These are phyloP conservation scores for Tipula vernalis DNA, from an alignment of 2,888 invertebrate species.

Conservation along the genomic window DNA sequence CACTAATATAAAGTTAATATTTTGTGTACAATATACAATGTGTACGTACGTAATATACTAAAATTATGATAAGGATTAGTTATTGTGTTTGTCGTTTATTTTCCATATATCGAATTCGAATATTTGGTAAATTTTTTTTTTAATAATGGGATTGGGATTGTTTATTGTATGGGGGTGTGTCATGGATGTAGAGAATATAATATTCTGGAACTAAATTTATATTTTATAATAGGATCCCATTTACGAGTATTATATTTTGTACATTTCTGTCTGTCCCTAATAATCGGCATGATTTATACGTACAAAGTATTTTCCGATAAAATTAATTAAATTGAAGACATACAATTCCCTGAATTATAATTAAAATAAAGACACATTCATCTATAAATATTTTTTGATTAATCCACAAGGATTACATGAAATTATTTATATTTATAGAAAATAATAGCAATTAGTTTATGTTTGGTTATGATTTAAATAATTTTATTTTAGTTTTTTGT, in stretches of 20 bases:
- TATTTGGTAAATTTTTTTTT: not conserved
- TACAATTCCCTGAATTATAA: not conserved
- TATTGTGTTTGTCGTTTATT: not conserved
- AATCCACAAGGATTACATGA: not conserved
- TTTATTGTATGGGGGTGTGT: not conserved
- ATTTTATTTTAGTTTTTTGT: not conserved
- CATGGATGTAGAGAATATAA: not conserved
- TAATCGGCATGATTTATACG: not conserved
- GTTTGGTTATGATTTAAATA: not conserved
- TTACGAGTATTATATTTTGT: not conserved
- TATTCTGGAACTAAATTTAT: not conserved
- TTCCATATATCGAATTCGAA: not conserved
- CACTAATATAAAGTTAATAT: not conserved
- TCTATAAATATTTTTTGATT: not conserved
- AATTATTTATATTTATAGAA: not conserved
- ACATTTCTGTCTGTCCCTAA: not conserved
- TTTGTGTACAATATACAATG: not conserved
- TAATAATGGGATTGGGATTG: not conserved
- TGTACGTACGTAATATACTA: not conserved
- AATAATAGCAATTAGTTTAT: not conserved
- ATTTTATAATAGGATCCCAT: not conserved
- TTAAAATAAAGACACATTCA: not conserved
- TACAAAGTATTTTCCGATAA: not conserved
- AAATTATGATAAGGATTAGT: not conserved
- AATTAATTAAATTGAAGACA: not conserved